A percentile compares a stretch with the other conserved stretches of the same genome.
Conservation (phyloP, 2,113 vertebrate genomes). For the Peromyscus polionotus region DNA sequence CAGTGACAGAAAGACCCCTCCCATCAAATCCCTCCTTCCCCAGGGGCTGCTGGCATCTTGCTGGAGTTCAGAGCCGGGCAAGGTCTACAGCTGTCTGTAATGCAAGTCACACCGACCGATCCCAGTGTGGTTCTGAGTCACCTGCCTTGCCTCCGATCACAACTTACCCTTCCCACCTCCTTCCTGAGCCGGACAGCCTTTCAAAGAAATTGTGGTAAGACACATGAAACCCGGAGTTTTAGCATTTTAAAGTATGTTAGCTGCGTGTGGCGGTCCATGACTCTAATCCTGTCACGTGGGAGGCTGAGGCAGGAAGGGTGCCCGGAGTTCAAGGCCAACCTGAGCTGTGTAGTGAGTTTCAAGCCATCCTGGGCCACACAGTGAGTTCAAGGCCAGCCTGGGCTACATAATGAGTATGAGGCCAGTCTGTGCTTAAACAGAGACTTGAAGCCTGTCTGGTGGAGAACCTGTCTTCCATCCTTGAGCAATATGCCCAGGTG, state of each 20-base stretch:
- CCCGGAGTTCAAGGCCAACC: not conserved
- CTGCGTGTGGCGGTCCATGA: too few species aligned
- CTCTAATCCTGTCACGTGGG: not conserved
- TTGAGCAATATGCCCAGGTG: rapidly evolving
- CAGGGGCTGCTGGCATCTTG: not conserved
- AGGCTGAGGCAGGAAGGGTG: not conserved
- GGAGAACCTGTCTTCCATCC: too few species aligned
- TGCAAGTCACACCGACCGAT: not conserved
- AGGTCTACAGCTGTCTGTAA: not conserved
- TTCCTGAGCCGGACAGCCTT: not conserved
- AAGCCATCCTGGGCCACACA: not conserved
- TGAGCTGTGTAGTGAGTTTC: not conserved
- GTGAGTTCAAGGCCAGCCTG: not conserved
- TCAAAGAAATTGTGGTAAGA: not conserved
- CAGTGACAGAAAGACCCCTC: not conserved
- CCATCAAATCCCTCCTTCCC: not conserved
- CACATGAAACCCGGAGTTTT: not conserved
- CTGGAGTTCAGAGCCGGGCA: rapidly evolving
- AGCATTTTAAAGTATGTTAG: not conserved
- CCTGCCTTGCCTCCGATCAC: not conserved
- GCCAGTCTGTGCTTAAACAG: not conserved
- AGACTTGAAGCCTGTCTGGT: not conserved
- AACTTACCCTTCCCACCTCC: not conserved
- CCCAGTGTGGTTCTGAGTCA: not conserved
- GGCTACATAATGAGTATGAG: not conserved